Evolutionary conservation across 2,888 invertebrate species (phyloP).

Genomic region (Augochlorella aurata): DNA sequence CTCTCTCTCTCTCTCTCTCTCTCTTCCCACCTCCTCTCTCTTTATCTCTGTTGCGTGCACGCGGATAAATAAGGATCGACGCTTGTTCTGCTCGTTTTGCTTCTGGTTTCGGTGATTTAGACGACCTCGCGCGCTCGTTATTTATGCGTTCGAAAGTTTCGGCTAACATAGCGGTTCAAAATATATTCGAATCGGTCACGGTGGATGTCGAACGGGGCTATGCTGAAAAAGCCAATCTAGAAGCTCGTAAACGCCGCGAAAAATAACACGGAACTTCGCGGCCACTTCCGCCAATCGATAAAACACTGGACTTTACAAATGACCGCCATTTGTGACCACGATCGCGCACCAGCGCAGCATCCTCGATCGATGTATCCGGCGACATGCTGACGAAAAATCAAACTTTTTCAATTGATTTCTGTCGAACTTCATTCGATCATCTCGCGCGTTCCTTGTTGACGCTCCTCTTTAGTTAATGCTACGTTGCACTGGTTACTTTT

Average conservation of each 20-base stretch:
- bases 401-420: not conserved
- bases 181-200: slow-evolving; percentile 6
- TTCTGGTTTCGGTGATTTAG: slow-evolving; percentile 32
- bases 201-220: not conserved
- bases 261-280: slow-evolving; percentile 2
- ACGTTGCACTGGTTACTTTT: too few species aligned
- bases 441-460: too few species aligned
- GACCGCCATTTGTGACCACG: not conserved
- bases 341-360: not conserved
- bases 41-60: not conserved
- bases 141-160: slow-evolving; percentile 26
- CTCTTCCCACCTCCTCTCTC: not conserved
- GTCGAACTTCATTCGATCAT: too few species aligned
- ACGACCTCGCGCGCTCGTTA: slow-evolving; percentile 1
- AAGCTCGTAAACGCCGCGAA: not conserved
- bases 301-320: not conserved
- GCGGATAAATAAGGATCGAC: slow-evolving; percentile 5
- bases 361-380: not conserved
- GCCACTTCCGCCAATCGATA: not conserved
- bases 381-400: not conserved
- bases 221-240: slow-evolving; percentile 1
- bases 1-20: not conserved
- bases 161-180: not conserved
- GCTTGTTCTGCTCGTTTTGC: slow-evolving; percentile 26
- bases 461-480: too few species aligned